Base-by-base conservation (phyloP, 1,140 invertebrate genomes). In the Lycorma delicatula region DNA sequence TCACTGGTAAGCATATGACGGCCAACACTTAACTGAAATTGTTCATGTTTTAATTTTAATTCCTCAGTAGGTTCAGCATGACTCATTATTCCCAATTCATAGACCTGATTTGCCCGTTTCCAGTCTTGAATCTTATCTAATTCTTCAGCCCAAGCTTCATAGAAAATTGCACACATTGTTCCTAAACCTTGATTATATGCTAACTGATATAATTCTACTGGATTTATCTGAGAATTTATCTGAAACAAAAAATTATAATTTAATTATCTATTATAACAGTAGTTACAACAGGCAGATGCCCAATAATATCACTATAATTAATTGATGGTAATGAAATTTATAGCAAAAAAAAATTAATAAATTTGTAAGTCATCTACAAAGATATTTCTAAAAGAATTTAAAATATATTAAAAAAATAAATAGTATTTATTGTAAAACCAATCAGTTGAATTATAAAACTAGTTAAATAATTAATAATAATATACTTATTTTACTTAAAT, bases 61-160 rank as follows among this genome's bases (percentile, higher is more conserved):
- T 87, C 84, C 41, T 88, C 84, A 38, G 78, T 72, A 0, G 87
- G 87, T 65, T 89, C 80, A 11, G 87, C 86, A 23, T 78, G 75
- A 55, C 80, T 80, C 36, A 78, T 72, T 28, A 87, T 72, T n/a
- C 86, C 87, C 54, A 84, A 67, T 63, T 81, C 75, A 65, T 85
- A 89, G 6, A 91, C 78, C 63, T 84, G 78, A 70, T 89, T 83
- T 0, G 87, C 87, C 63, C 80, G 79, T 69, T 83, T 83, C 64
- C 81, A 85, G 72, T 89, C 85, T 46, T 82, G 81, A 47, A 77
- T 77, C 65, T 82, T 79, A 71, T 89, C 87, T 63, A 86, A 81
- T 69, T 88, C 86, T 66, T 87, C 87, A 9, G 87, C 85, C 87
- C 87, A 89, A 9, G 85, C 83, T 65, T 83, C 78, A 66, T 90